Base-by-base conservation (phyloP, 2,888 invertebrate species). In the Coelopa pilipes region DNA sequence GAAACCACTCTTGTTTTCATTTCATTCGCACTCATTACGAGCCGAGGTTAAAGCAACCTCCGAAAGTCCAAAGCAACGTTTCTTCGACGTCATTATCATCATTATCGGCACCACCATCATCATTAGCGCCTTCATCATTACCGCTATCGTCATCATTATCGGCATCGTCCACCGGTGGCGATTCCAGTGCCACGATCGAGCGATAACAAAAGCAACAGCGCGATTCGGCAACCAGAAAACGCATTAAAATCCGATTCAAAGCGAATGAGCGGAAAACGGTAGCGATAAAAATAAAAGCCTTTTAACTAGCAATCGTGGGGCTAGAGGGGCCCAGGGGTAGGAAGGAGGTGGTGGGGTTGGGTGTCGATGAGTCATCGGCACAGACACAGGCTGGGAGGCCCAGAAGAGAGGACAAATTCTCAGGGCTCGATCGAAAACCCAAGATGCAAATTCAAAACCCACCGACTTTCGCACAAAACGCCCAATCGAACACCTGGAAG, bases 1-100 rank as follows among this genome's bases (percentile, higher is more conserved):
- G 7, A 34, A 34, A 50, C 69, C 70, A 76, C 76, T 74, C 72
- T 72, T 76, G 46, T 68, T 76, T 74, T 72, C 76, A 70, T 63
- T 47, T 55, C 70, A 59, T 45, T 60, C 66, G 45, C 63, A 17
- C 66, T 73, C 73, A 73, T 70, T 73, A 67, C 49, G 46, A 15
- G 62, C 45, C 47, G 50, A 67, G 50, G 57, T 59, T 59, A 59
- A 21, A 34, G 57, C 19, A 1, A 59, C 12, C 57, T 59, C 21
- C 21, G 13, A 59, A 21, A 59, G 57, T 13, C 19, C 2, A 59
- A 59, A 21, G 0, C 12, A 21, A 21, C 13, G n/a, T 13, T 59
- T 21, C 21, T 34, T 34, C 34, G 7, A 7, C 34, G 7, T 34
- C 34, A 34, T 34, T 4, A 34, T 34, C 13, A 59, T 24, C 19